phyloP scores from a whole-genome alignment of 1,140 invertebrate species.

The Planococcus citri region DNA sequence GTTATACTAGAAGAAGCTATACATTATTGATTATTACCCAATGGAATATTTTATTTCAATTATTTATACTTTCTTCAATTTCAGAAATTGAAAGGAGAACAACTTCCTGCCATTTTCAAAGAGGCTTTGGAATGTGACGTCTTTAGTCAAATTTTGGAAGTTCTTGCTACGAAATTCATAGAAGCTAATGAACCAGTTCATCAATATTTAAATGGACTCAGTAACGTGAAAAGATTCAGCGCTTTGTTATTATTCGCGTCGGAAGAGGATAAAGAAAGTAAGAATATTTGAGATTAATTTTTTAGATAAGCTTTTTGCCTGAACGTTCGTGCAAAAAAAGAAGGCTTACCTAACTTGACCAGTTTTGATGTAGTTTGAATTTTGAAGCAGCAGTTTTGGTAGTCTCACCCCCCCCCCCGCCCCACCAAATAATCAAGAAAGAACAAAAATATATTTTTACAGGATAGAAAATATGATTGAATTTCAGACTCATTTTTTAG shows the following conservation, averaged over 20 bases:
- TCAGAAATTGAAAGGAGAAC: slow-evolving; percentile 40
- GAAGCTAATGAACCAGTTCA: background rate
- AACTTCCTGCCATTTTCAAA: slow-evolving; percentile 42
- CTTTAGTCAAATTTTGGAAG: slow-evolving; percentile 41
- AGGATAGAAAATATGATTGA: too few species aligned
- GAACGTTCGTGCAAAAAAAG: too few species aligned
- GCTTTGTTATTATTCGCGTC: slow-evolving; percentile 8
- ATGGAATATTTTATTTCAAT: slow-evolving; percentile 28
- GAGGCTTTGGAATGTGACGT: slow-evolving; percentile 45
- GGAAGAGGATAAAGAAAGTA: slow-evolving; percentile 1
- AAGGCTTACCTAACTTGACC: too few species aligned
- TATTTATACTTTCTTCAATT: slow-evolving; percentile 26
- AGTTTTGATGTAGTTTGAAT: too few species aligned
- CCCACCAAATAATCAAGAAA: too few species aligned
- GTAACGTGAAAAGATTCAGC: background rate
- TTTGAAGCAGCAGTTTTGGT: too few species aligned
- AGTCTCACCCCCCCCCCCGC: too few species aligned
- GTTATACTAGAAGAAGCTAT: slow-evolving; percentile 30
- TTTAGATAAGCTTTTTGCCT: too few species aligned
- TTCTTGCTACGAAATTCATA: slow-evolving; percentile 33
- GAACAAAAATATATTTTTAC: too few species aligned
- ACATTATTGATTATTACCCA: slow-evolving; percentile 35
- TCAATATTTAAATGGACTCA: background rate
- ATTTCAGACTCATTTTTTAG: too few species aligned
- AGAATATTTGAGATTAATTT: background rate